Evolutionary conservation across 2,888 invertebrate species (phyloP), one percentile per base, ranked within the genome.

Genomic region (Amitus sp.): DNA sequence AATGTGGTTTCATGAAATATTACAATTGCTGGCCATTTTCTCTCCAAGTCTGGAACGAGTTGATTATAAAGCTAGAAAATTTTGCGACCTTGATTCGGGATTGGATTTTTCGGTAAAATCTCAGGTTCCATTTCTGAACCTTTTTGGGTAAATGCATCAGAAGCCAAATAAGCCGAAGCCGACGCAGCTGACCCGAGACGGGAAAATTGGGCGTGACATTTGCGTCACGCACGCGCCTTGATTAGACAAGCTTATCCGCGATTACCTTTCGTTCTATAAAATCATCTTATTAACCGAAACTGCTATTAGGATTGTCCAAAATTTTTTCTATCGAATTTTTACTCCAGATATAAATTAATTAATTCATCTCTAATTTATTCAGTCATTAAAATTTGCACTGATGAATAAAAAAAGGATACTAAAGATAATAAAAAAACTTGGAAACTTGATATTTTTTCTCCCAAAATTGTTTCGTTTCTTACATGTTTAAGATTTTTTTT

Each of bases 41-140:
- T n/a, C n/a, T 79, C 76, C 75, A 77, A 77, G 73, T 77, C 78
- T 74, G 70, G 46, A 75, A 74, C 23, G 23, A 23, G 23, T 23
- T 23, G 23, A 23, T 3, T 23, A 23, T 3, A 23, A 51, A 47
- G 48, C 13, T 15, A 3, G 37, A 5, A 9, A 37, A 37, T 4
- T 37, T 37, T 37, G 37, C 37, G 37, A 15, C 6, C 37, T 23
- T 23, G 23, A 7, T 7, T 37, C 2, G 37, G 7, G 37, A 37
- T 37, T 37, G 37, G 37, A 37, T 37, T 37, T 37, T 37, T 37
- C 37, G 15, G 15, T 13, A 15, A 13, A 37, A 37, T 37, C 37
- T 15, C 15, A 13, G 37, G 15, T 37, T 37, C 12, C 13, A 37
- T 37, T 15, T 37, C 12, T 33, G 33, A 33, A 12, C 33, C 33